Evolutionary conservation across 2,113 vertebrate species (phyloP), one percentile per base, ranked within the genome.

Genomic region (Ancistrus triradiatus): DNA sequence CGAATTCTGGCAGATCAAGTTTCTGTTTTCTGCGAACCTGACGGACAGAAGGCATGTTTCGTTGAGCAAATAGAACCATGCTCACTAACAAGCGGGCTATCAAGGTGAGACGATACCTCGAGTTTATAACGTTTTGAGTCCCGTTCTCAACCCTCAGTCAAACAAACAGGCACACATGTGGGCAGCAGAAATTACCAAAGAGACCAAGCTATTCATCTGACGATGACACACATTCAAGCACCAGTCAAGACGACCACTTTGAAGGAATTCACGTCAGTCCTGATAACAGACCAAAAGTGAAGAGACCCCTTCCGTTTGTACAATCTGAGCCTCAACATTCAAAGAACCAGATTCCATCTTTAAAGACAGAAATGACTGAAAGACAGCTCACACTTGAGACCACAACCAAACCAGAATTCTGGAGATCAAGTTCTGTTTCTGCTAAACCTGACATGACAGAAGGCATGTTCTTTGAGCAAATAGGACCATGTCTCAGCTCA

Each of bases 301-400:
- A 59, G 17, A 43, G 22, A 14, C 47, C 40, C 52, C 24, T 72
- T 44, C 37, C 31, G 27, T 72, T 72, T 56, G 60, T n/a, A 49
- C 33, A 11, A 1, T 11, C 1, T 6, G 35, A n/a, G n/a, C n/a
- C n/a, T n/a, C n/a, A n/a, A n/a, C n/a, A n/a, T n/a, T n/a, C n/a
- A n/a, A n/a, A n/a, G n/a, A n/a, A n/a, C n/a, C n/a, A n/a, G n/a
- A n/a, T n/a, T n/a, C n/a, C n/a, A n/a, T n/a, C n/a, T n/a, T n/a
- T n/a, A n/a, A n/a, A n/a, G n/a, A n/a, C n/a, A n/a, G n/a, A n/a
- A n/a, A n/a, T n/a, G n/a, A n/a, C n/a, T n/a, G n/a, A n/a, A n/a
- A n/a, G n/a, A 42, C 1, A n/a, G n/a, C 11, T 60, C 18, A 37
- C 3, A 38, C 10, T 9, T 24, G 42, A 58, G 28, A 15, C 33